phyloP scores from a whole-genome alignment of 2,113 vertebrate species.

The Forbesichthys papilliferus region DNA sequence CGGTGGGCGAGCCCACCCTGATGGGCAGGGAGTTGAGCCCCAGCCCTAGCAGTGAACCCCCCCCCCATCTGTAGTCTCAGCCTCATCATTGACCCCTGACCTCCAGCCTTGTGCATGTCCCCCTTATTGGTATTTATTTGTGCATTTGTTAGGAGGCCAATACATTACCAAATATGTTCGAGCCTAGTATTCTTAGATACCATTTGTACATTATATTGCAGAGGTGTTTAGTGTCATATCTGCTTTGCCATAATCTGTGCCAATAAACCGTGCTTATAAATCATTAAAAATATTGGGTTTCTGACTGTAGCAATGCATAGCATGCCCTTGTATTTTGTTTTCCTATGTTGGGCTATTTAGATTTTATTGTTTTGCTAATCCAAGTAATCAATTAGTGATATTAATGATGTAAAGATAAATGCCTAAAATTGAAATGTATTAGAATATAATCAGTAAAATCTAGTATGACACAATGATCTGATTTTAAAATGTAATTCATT shows the following conservation, averaged over 20 bases:
- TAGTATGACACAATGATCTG: no score
- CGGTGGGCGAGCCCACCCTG: no score
- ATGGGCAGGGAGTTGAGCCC: no score
- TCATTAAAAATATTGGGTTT: conserved; percentile 29
- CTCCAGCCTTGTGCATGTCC: no score
- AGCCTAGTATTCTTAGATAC: no score
- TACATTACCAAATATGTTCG: conserved; percentile 69
- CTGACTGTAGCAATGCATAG: neutral
- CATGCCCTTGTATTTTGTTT: neutral
- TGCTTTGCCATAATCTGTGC: conserved; percentile 98
- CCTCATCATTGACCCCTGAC: no score
- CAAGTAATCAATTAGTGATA: neutral
- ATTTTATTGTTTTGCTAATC: neutral
- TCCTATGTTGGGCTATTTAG: neutral
- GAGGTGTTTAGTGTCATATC: conserved; percentile 93
- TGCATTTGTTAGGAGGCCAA: conserved; percentile 93
- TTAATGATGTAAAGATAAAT: neutral
- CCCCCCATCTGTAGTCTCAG: no score
- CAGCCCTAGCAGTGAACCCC: no score
- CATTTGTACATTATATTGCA: conserved; percentile 81
- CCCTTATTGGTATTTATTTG: conserved; percentile 89
- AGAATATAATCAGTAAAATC: no score
- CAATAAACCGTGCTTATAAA: conserved; percentile 97
- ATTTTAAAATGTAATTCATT: no score
- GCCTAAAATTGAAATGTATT: no score